Evolutionary conservation across 2,888 invertebrate genomes (phyloP).

Genomic region (Hypercompe scribonia): DNA sequence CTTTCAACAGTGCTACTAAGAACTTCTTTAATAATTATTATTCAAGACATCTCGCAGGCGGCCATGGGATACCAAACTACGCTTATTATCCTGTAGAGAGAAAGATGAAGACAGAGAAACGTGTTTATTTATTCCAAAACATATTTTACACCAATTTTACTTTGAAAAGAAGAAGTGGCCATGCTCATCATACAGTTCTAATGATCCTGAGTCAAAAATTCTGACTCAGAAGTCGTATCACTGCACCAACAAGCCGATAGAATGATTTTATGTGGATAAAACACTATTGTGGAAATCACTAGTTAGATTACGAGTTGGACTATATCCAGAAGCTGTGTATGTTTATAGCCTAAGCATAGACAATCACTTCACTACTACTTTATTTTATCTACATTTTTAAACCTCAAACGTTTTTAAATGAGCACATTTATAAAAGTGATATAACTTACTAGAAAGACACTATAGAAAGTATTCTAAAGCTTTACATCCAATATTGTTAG

Average conservation of each 20-base stretch:
- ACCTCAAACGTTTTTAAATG: neutral
- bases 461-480: neutral
- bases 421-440: neutral
- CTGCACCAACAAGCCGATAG: neutral
- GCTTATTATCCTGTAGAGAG: neutral
- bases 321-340: neutral
- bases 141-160: too few species aligned
- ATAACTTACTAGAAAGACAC: neutral
- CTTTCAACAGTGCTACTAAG: neutral
- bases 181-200: neutral
- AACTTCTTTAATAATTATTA: neutral
- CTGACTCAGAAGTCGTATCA: neutral
- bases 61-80: neutral
- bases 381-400: neutral
- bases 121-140: too few species aligned
- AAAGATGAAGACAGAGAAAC: too few species aligned
- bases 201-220: neutral
- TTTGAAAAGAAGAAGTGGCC: neutral
- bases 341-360: neutral
- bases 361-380: neutral
- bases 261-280: neutral
- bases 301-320: neutral
- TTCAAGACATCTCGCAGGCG: neutral
- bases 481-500: neutral
- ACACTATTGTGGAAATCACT: neutral